phyloP scores from a whole-genome alignment of 1,140 invertebrate species.

The Drosophila aff. region DNA sequence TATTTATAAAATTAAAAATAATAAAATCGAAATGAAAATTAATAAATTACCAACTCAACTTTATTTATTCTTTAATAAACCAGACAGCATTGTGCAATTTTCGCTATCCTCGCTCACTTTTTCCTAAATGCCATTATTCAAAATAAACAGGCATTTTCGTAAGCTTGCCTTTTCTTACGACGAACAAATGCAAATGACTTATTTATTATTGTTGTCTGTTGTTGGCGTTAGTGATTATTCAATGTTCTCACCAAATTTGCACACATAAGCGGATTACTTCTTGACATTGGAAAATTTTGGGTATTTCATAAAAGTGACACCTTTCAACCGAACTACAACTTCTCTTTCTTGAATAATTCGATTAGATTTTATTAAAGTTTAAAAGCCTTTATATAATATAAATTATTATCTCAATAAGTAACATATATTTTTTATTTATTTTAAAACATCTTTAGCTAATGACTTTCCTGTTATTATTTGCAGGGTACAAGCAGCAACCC shows the following conservation, averaged over 20 bases:
- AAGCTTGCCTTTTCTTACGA: not conserved
- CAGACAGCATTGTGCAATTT: conserved; percentile 1
- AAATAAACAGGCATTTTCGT: conserved; percentile 16
- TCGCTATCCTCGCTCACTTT: not conserved
- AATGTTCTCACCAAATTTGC: conserved; percentile 46
- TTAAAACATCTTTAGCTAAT: not conserved
- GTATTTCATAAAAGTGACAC: not conserved
- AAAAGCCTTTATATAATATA: not conserved
- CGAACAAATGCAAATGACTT: conserved; percentile 39
- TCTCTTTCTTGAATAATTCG: not conserved
- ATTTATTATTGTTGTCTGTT: conserved; percentile 45
- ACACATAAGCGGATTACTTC: conserved; percentile 43
- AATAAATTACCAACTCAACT: not conserved
- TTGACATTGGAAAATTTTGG: conserved; percentile 1
- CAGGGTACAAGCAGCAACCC: conserved; percentile 5
- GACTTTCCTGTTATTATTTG: conserved; percentile 1
- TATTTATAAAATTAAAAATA: no score
- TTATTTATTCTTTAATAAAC: not conserved
- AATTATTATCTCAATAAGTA: not conserved
- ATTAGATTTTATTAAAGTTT: not conserved
- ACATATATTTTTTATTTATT: not conserved
- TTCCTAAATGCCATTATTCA: not conserved
- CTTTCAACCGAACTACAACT: not conserved
- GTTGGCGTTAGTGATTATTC: conserved; percentile 34
- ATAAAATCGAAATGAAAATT: not conserved